Base-by-base conservation (phyloP, 2,888 invertebrate species). In the Apomyelois bistriatella region DNA sequence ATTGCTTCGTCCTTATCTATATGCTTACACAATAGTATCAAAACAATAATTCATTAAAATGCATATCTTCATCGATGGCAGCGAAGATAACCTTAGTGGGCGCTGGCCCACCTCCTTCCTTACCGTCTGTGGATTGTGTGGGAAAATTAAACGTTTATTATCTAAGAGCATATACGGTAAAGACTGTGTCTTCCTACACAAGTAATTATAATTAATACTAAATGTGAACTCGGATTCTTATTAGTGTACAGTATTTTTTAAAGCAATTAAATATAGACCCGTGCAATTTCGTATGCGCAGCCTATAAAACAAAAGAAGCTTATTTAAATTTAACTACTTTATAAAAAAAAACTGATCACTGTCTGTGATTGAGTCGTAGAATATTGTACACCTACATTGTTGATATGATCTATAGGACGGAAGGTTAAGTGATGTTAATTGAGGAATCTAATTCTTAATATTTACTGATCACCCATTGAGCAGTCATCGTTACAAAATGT, bases 101-200 rank as follows among this genome's bases (percentile, higher is more conserved):
- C 22, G 41, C 48, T 52, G 53, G 59, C 79, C 79, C 70, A 80
- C 80, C 68, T 76, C 53, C 41, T 60, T 76, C 53, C 41, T 60
- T 38, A 6, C 72, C 68, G 64, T 61, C 59, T 65, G 58, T 42
- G 68, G 60, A 60, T 55, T 72, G 82, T 74, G 84, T 83, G 80
- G 84, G 85, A 76, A 72, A 66, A 70, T 64, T 64, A 66, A 68
- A 68, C 62, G 68, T 64, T 64, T 61, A 72, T 72, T 72, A 72
- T 70, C 66, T 66, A 65, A 78, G 74, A 74, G 76, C 66, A 54
- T 55, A 60, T 58, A 65, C 57, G 67, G 72, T 74, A 76, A 72
- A 78, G 80, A 56, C 53, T 10, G 35, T 57, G 56, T 58, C 72
- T 73, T 72, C 85, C 85, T 76, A 85, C 85, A 71, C 71, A 56